Evolutionary conservation across 2,113 vertebrate genomes (phyloP), one percentile per base, ranked within the genome.

Genomic region (Caranx melampygus): DNA sequence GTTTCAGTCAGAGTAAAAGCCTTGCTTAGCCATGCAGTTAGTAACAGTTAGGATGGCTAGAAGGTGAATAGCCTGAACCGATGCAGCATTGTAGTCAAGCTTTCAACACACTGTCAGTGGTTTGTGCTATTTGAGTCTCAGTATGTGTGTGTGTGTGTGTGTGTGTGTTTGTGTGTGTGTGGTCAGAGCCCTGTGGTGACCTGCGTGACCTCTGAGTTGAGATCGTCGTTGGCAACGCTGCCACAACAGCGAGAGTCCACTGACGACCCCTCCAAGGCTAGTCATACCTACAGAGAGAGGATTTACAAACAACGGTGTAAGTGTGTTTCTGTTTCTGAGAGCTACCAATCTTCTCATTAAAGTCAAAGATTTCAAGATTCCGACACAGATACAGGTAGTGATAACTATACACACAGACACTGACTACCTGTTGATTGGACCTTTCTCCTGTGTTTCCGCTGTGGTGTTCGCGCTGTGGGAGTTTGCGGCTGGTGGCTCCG

Each of bases 361-460:
- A 15, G 14, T 16, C 47, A 18, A 15, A 45, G 12, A 15, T 15
- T 47, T 15, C 5, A 47, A 47, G 13, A 18, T 49, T 49, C 6
- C 18, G 6, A 26, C 26, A 26, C 26, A 26, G 26, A 26, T 26
- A 26, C 15, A 44, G 57, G 10, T 18, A 65, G 5, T 52, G 15
- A 1, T 16, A 49, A 21, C 6, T 42, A 18, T 13, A 11, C 15
- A 77, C 65, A 71, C 18, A 62, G 45, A 68, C 12, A 57, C 31
- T 1, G 1, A n/a, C 34, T 97, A 99, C 97, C 97, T 99, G 97
- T 72, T 97, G 97, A 92, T 99, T 98, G 84, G 97, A 97, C 88
- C 97, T 95, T 21, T 98, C 98, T 85, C 95, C 96, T 18, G 97
- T 98, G 81, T 98, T 96, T 84, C 93, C 95, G 15, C 95, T 99